Conservation (phyloP, 2,888 invertebrate species). For the Bombyx huttoni region DNA sequence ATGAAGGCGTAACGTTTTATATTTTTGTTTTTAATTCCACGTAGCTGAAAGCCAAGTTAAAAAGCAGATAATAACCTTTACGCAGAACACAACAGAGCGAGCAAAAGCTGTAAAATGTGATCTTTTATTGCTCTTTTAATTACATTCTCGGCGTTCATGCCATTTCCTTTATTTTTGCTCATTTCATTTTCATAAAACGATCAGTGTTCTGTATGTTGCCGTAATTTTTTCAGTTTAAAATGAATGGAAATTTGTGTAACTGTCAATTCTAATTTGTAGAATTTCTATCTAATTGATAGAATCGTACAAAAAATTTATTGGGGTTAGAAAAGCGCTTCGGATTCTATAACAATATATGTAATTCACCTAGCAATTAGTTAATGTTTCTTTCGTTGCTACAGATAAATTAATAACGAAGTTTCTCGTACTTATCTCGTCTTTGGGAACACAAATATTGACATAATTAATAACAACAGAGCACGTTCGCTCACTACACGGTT, state of each 20-base stretch:
- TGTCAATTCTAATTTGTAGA: not conserved
- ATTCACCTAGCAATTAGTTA: constrained; percentile 34
- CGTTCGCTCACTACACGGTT: constrained; percentile 34
- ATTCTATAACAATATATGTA: constrained; percentile 6
- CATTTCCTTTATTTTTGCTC: constrained; percentile 34
- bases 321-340: not conserved
- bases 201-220: constrained; percentile 12
- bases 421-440: constrained; percentile 39
- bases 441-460: constrained; percentile 51
- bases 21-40: constrained; percentile 57
- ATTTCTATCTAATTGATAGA: not conserved
- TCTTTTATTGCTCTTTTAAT: constrained; percentile 59
- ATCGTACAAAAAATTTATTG: not conserved
- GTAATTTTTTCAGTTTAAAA: constrained; percentile 1
- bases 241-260: not conserved
- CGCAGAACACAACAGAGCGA: constrained; percentile 38
- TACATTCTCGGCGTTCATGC: constrained; percentile 47
- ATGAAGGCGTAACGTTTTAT: constrained; percentile 51
- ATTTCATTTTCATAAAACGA: constrained; percentile 29
- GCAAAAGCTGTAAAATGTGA: constrained; percentile 50
- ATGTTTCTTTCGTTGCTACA: constrained; percentile 27
- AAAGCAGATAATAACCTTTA: constrained; percentile 60
- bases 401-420: constrained; percentile 45
- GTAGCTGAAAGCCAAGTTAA: constrained; percentile 50
- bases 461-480: constrained; percentile 53